A percentile compares a stretch with the other conserved stretches of the same genome.
phyloP scores from a whole-genome alignment of 2,113 vertebrate genomes.

The Corythaixoides concolor region DNA sequence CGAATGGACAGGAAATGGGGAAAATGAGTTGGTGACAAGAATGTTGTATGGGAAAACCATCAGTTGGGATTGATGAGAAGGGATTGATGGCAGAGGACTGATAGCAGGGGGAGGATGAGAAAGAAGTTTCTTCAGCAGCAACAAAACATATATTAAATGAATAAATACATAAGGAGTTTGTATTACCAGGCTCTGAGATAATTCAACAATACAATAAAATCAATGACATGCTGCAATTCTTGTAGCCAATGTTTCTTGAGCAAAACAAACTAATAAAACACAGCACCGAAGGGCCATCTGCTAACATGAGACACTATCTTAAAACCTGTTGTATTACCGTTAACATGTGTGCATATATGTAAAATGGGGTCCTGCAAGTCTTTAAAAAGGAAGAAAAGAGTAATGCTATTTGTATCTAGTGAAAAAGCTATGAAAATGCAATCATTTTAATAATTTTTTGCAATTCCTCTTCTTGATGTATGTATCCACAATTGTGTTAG shows the following conservation, averaged over 20 bases:
- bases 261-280: conserved; percentile 34
- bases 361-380: not conserved
- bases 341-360: not conserved
- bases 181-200: not conserved
- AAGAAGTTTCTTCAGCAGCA: not conserved
- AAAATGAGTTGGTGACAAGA: not conserved
- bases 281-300: not conserved
- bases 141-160: not conserved
- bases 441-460: not conserved
- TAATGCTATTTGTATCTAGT: not conserved
- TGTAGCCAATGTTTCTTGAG: conserved; percentile 27
- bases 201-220: conserved; percentile 26
- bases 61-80: not conserved
- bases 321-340: not conserved
- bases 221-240: not conserved
- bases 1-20: not conserved
- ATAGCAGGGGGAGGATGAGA: not conserved
- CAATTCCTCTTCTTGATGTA: not conserved
- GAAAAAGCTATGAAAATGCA: not conserved
- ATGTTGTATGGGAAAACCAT: not conserved
- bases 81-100: not conserved
- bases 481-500: fast-evolving
- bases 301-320: not conserved
- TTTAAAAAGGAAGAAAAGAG: not conserved
- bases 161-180: conserved; percentile 2